Evolutionary conservation across 2,113 vertebrate genomes (phyloP).

Genomic region (Lontra canadensis): DNA sequence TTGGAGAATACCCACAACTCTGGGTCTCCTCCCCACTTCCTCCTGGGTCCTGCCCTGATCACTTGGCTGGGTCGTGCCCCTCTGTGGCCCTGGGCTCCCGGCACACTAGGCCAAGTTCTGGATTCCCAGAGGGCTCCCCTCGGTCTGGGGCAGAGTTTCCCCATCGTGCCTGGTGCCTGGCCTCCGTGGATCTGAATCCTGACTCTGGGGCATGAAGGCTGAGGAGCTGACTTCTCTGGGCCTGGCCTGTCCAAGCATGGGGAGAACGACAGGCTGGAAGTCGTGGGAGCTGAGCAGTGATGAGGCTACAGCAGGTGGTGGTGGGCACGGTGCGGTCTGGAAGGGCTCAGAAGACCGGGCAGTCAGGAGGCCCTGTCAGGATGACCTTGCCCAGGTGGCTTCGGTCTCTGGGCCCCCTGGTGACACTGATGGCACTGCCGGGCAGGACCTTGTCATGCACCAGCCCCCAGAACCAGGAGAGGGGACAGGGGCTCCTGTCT

Average conservation of each 20-base stretch:
- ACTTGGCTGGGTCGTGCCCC: neutral
- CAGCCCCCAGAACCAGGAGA: neutral
- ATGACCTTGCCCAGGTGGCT: neutral
- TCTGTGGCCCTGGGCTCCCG: neutral
- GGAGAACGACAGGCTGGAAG: neutral
- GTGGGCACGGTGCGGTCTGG: fast-evolving
- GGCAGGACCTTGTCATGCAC: neutral
- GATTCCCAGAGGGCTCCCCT: neutral
- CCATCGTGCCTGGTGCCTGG: fast-evolving
- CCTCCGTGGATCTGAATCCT: neutral
- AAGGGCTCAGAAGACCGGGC: neutral
- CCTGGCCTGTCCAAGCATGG: neutral
- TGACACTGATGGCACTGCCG: neutral
- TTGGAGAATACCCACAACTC: neutral
- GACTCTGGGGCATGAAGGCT: neutral
- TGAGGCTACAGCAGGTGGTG: fast-evolving
- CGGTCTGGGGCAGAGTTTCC: fast-evolving
- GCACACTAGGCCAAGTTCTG: neutral
- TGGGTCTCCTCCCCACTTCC: neutral
- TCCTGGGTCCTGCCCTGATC: fast-evolving
- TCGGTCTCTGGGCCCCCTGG: neutral
- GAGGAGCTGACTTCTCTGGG: neutral
- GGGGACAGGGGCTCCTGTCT: neutral
- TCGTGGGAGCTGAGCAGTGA: neutral
- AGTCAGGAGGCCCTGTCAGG: fast-evolving